phyloP scores from a whole-genome alignment of 2,113 vertebrate genomes.

The Chaetorhynchus papuensis region DNA sequence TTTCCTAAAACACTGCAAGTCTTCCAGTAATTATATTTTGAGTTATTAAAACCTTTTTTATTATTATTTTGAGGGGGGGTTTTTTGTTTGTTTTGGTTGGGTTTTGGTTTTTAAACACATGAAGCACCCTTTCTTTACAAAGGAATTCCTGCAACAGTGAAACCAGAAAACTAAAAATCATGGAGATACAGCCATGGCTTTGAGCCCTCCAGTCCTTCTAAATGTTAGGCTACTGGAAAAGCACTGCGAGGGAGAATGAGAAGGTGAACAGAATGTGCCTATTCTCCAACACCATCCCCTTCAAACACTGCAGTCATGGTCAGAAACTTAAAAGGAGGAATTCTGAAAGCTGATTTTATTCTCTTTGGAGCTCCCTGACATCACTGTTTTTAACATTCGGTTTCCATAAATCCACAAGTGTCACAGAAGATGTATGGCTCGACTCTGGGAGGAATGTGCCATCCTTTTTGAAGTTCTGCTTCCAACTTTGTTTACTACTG shows the following conservation, averaged over 20 bases:
- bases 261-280: background rate
- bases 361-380: constrained; percentile 40
- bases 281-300: background rate
- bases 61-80: background rate
- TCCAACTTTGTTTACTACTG: constrained; percentile 67
- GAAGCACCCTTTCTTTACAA: background rate
- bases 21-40: background rate
- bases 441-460: constrained; percentile 59
- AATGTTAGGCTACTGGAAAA: background rate
- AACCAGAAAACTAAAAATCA: background rate
- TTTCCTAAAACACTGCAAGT: background rate
- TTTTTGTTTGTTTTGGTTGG: background rate
- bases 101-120: background rate
- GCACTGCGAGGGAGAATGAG: accelerated
- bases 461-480: constrained; percentile 74
- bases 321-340: constrained; percentile 46
- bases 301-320: background rate
- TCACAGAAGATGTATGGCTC: constrained; percentile 57
- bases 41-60: background rate
- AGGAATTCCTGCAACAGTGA: background rate
- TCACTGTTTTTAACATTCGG: constrained; percentile 47
- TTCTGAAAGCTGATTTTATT: constrained; percentile 35
- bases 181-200: background rate
- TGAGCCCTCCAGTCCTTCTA: background rate
- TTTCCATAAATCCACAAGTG: constrained; percentile 60